phyloP scores from a whole-genome alignment of 2,113 vertebrate genomes.

The Apteryx mantelli region DNA sequence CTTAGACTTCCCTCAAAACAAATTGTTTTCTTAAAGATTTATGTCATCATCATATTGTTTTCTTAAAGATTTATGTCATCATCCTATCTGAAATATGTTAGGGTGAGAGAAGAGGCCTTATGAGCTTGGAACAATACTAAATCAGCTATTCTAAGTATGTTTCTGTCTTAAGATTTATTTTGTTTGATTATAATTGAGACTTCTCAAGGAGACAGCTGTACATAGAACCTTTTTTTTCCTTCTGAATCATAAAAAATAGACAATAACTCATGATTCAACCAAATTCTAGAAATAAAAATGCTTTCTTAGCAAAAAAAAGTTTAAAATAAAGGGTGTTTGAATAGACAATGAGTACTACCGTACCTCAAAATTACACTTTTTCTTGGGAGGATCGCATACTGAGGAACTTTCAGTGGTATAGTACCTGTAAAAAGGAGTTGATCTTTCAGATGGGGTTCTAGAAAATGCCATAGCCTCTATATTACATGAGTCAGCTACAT shows the following conservation, averaged over 20 bases:
- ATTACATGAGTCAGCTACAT: background rate
- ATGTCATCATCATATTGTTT: conserved; percentile 59
- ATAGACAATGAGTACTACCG: background rate
- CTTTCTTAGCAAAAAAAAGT: background rate
- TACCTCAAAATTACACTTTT: background rate
- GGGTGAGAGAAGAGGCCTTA: conserved; percentile 29
- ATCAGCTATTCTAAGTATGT: conserved; percentile 49
- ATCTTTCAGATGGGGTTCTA: background rate
- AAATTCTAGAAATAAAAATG: conserved; percentile 3
- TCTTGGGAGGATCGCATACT: background rate
- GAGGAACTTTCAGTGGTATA: background rate
- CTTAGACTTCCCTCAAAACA: conserved; percentile 45
- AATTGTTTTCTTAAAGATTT: conserved; percentile 25
- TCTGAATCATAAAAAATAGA: conserved; percentile 21
- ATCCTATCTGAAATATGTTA: conserved; percentile 52
- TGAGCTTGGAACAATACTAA: conserved; percentile 55
- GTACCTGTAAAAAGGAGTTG: background rate
- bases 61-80: conserved; percentile 5
- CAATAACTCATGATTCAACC: background rate
- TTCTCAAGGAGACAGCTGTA: conserved; percentile 37
- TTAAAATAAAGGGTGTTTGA: background rate
- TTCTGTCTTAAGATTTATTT: conserved; percentile 67
- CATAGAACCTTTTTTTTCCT: background rate
- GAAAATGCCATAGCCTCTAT: background rate
- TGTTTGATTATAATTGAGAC: conserved; percentile 59